A percentile compares a stretch with the other conserved stretches of the same genome.
Conservation (phyloP, 2,797 vertebrate genomes). For the Lepus oiostolus region DNA sequence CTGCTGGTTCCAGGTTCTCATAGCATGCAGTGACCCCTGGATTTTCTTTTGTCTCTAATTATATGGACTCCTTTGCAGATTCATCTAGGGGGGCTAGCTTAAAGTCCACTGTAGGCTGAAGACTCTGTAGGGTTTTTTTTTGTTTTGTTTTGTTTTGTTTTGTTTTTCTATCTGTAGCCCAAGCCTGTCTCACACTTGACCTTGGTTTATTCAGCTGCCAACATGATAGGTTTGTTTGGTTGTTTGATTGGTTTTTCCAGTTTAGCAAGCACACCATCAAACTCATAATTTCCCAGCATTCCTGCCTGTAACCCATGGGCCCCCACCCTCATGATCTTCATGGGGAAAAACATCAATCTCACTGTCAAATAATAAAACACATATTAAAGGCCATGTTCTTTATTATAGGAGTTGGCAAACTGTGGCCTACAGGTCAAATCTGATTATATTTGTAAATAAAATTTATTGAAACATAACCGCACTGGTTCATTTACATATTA, state of each 20-base stretch:
- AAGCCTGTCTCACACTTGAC: background rate
- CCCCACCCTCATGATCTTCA: background rate
- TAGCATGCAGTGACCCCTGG: background rate
- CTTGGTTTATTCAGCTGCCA: background rate
- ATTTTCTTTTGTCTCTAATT: background rate
- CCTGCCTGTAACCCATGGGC: background rate
- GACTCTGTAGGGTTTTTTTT: background rate
- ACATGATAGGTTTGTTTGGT: background rate
- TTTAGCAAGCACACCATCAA: background rate
- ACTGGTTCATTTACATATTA: background rate
- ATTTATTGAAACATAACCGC: background rate
- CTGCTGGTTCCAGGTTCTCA: background rate
- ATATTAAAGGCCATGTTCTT: background rate
- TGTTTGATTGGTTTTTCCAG: background rate
- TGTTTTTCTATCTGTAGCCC: background rate
- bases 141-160: background rate
- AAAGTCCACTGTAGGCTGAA: background rate
- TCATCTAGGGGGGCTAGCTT: background rate
- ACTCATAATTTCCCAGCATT: background rate
- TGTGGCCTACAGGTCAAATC: background rate
- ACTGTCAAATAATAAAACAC: background rate
- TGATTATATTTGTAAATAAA: background rate
- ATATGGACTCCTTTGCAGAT: background rate
- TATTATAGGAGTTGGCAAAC: background rate
- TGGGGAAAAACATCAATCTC: background rate